phyloP scores from a whole-genome alignment of 2,888 invertebrate genomes.

The Ametastegia equiseti region DNA sequence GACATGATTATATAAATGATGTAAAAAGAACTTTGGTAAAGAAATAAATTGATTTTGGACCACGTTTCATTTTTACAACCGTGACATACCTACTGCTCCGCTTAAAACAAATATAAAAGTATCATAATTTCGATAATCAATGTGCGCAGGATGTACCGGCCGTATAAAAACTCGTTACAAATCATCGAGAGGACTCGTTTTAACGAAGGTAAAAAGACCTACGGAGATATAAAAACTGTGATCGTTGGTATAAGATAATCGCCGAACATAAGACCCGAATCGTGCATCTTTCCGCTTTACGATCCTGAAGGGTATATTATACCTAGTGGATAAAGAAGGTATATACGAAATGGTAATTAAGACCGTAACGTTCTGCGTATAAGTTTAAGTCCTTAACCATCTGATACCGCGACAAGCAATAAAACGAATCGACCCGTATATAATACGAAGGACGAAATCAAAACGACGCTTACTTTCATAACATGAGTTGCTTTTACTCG shows the following conservation, averaged over 20 bases:
- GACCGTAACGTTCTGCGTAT: background rate
- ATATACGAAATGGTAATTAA: conserved; percentile 20
- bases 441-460: background rate
- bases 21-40: background rate
- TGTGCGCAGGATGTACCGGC: background rate
- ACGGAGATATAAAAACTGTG: background rate
- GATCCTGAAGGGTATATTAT: background rate
- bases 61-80: too few relatives aligned
- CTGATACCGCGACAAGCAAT: conserved; percentile 27
- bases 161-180: background rate
- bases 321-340: too few relatives aligned
- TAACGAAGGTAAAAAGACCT: background rate
- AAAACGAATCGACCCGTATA: conserved; percentile 16
- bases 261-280: background rate
- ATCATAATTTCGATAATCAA: background rate
- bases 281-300: background rate
- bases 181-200: background rate
- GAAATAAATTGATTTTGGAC: background rate
- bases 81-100: background rate
- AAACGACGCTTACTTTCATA: conserved; percentile 3
- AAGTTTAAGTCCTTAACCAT: background rate
- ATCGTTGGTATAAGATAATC: background rate
- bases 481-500: background rate
- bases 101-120: background rate
- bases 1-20: too few relatives aligned